Base-by-base conservation (phyloP, 2,888 invertebrate species). In the Pecten maximus region DNA sequence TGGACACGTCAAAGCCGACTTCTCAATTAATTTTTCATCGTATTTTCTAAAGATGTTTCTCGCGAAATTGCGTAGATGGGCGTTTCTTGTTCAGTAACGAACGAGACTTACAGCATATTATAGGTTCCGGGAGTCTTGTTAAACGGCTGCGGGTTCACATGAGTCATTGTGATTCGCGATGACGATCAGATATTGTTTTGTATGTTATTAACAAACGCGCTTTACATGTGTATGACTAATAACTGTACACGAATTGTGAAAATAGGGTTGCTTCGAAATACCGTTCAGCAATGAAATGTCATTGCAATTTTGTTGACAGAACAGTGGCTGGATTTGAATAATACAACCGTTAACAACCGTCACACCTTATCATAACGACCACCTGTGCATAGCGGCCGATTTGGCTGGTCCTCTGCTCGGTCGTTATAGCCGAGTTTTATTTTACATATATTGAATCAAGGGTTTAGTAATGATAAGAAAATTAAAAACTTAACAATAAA, bases 1-100 rank as follows among this genome's bases (percentile, higher is more conserved):
- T 0, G 74, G 35, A 35, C 74, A 12, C 74, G 74, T 74, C 74
- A 10, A 23, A 28, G 35, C 74, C 23, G 35, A 74, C 28, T 35
- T 74, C 74, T 74, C 74, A 74, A 74, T 74, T 28, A 74, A 74
- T 74, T 74, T 74, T 74, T 74, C 16, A 74, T 74, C 74, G 74
- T 35, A 35, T 35, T 74, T 74, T 74, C 74, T 28, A 74, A 74
- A 74, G 74, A 74, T 28, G 74, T 23, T 74, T 74, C 74, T 28
- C 74, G 28, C 35, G 28, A 28, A 35, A 35, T 74, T 74, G 74
- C 74, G 74, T 74, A 35, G 28, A 74, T 74, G 74, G 74, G 74
- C 74, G 74, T 74, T 28, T 28, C 74, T 10, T 35, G 35, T 3
- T 15, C 74, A 74, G 74, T 74, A 74, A 74, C 35, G 74, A 35